Evolutionary conservation across 2,113 vertebrate genomes (phyloP).

Genomic region (Aspiorhynchus laticeps): DNA sequence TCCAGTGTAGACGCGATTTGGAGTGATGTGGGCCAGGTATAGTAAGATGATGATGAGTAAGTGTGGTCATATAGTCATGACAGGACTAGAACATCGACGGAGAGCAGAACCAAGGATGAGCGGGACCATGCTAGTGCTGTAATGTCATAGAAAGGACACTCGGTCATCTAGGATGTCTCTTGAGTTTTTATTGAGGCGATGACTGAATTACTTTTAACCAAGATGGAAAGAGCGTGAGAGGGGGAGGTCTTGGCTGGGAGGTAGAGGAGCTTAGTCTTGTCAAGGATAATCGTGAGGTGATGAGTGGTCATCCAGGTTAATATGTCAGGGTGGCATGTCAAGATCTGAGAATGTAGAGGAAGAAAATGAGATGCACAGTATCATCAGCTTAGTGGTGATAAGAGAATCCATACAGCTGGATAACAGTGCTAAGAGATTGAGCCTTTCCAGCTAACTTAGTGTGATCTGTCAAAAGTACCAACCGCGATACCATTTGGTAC

Average conservation of each 20-base stretch:
- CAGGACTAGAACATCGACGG: not conserved
- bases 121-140: not conserved
- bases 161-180: not conserved
- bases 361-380: slow-evolving; percentile 18
- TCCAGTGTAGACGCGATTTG: not conserved
- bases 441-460: not conserved
- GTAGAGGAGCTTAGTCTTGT: slow-evolving; percentile 32
- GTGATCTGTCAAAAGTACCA: not conserved
- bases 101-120: not conserved
- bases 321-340: not conserved
- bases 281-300: slow-evolving; percentile 34
- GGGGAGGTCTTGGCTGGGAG: not conserved
- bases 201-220: slow-evolving; percentile 1
- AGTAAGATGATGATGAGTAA: not conserved
- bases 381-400: not conserved
- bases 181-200: not conserved
- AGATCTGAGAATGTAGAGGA: not conserved
- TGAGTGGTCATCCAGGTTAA: slow-evolving; percentile 18
- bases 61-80: not conserved
- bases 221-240: not conserved
- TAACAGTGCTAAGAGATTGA: not conserved
- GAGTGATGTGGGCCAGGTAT: not conserved
- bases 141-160: slow-evolving; percentile 1
- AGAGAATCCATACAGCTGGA: not conserved
- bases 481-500: too few species aligned